Conservation (phyloP, 2,888 invertebrate species). For the Oconnorella tubifera region DNA sequence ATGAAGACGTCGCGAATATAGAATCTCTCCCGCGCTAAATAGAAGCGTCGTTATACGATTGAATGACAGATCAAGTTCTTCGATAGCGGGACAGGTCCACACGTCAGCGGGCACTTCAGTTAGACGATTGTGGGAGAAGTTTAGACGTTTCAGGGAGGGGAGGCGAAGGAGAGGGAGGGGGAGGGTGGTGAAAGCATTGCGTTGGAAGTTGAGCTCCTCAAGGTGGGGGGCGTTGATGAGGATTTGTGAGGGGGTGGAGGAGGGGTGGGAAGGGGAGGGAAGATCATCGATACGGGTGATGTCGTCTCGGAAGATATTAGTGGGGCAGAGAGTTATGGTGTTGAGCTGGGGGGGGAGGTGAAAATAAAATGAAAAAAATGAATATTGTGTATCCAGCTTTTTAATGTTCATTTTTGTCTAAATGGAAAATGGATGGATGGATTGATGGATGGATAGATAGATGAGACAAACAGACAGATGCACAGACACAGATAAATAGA, state of each 20-base stretch:
- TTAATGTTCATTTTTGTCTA: too few relatives aligned
- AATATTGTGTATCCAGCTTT: too few relatives aligned
- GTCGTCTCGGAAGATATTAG: too few relatives aligned
- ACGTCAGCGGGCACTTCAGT: constrained; percentile 75
- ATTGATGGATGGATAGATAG: too few relatives aligned
- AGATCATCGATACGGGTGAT: too few relatives aligned
- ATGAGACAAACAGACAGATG: too few relatives aligned
- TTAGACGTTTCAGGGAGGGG: constrained; percentile 73
- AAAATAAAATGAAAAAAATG: too few relatives aligned
- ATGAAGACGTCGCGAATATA: not conserved
- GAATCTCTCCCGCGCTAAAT: not conserved
- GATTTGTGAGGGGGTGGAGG: not conserved
- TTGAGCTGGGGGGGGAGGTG: too few relatives aligned
- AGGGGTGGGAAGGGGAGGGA: not conserved
- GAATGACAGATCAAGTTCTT: constrained; percentile 82
- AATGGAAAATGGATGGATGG: too few relatives aligned
- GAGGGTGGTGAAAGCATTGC: constrained; percentile 74
- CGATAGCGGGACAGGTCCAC: constrained; percentile 80
- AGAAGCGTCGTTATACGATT: constrained; percentile 76
- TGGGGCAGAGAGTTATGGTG: too few relatives aligned
- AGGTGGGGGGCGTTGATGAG: constrained; percentile 64
- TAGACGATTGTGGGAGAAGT: constrained; percentile 90
- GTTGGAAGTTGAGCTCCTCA: constrained; percentile 83
- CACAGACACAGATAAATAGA: too few relatives aligned
- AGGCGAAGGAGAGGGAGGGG: constrained; percentile 78